Evolutionary conservation across 2,797 vertebrate genomes (phyloP).

Genomic region (Schizopygopsis malacanthus): DNA sequence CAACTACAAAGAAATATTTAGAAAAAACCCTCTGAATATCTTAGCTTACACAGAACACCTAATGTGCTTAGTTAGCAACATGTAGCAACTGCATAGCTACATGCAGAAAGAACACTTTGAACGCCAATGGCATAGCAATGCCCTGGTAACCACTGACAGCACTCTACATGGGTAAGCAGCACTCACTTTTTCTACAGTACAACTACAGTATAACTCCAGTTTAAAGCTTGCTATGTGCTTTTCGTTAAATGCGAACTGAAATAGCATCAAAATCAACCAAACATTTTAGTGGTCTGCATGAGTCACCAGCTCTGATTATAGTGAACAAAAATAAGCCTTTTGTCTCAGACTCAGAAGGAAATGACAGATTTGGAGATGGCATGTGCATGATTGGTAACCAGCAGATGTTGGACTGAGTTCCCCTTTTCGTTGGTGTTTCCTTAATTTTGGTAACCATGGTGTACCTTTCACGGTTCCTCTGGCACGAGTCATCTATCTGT

Average conservation of each 20-base stretch:
- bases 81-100: neutral
- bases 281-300: neutral
- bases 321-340: conserved; percentile 6
- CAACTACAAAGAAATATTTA: neutral
- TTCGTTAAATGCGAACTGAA: neutral
- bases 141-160: neutral
- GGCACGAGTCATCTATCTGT: conserved; percentile 18
- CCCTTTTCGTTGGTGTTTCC: conserved; percentile 22
- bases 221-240: neutral
- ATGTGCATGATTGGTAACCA: conserved; percentile 13
- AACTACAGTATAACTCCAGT: neutral
- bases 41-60: neutral
- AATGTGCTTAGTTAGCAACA: neutral
- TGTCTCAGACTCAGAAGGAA: conserved; percentile 15
- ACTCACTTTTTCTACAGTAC: neutral
- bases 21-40: neutral
- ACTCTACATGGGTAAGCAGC: neutral
- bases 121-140: neutral
- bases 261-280: neutral
- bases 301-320: conserved; percentile 8
- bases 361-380: conserved; percentile 14
- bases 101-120: neutral
- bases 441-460: conserved; percentile 27
- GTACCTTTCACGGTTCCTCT: neutral
- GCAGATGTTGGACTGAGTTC: conserved; percentile 24